phyloP scores from a whole-genome alignment of 2,888 invertebrate species.

The Esperia sulphurella region DNA sequence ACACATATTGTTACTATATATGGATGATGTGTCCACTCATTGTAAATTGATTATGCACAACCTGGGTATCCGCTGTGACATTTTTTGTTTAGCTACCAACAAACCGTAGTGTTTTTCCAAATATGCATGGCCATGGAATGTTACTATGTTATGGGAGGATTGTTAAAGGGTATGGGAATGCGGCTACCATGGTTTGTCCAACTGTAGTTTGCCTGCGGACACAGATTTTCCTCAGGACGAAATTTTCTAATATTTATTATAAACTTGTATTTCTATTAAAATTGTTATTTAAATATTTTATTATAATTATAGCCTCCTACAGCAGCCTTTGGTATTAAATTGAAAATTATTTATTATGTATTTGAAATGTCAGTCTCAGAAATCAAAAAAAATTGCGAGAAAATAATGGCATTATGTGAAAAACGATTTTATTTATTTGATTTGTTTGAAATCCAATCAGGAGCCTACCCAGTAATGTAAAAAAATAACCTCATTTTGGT shows the following conservation, averaged over 20 bases:
- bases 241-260: slow-evolving; percentile 2
- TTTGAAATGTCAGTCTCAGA: not conserved
- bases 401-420: too few relatives aligned
- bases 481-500: not conserved
- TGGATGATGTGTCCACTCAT: slow-evolving; percentile 52
- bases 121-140: slow-evolving; percentile 74
- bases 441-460: not conserved
- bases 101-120: slow-evolving; percentile 53
- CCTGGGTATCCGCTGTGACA: slow-evolving; percentile 55
- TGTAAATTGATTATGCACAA: slow-evolving; percentile 67
- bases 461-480: not conserved
- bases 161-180: slow-evolving; percentile 24
- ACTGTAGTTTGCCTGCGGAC: slow-evolving; percentile 40
- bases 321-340: not conserved
- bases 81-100: slow-evolving; percentile 56
- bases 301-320: not conserved
- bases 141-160: slow-evolving; percentile 31
- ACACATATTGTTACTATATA: slow-evolving; percentile 35
- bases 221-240: slow-evolving; percentile 10
- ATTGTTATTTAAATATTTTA: not conserved
- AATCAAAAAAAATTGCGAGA: not conserved
- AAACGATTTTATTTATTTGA: not conserved
- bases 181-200: slow-evolving; percentile 36
- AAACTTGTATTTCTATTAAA: not conserved
- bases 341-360: not conserved